phyloP scores from a whole-genome alignment of 2,113 vertebrate species.

The Panthera uncia region DNA sequence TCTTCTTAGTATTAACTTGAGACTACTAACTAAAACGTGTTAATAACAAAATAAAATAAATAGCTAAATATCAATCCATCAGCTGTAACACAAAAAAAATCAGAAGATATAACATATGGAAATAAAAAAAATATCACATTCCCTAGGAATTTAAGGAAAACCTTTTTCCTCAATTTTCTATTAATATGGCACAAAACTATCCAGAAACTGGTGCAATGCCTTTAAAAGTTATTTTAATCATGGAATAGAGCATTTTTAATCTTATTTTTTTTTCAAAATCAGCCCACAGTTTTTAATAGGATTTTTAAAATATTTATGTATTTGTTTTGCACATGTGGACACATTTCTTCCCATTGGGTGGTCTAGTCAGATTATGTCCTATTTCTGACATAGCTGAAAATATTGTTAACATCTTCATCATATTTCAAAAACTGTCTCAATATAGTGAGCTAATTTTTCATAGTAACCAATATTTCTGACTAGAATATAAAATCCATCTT shows the following conservation, averaged over 20 bases:
- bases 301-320: neutral
- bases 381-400: neutral
- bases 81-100: neutral
- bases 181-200: neutral
- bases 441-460: neutral
- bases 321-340: neutral
- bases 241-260: neutral
- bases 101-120: neutral
- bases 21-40: neutral
- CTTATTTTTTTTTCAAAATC: neutral
- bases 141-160: neutral
- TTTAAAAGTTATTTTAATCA: conserved; percentile 24
- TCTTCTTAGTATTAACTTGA: neutral
- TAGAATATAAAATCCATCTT: neutral
- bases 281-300: neutral
- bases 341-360: neutral
- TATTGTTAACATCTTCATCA: neutral
- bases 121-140: neutral
- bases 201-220: neutral
- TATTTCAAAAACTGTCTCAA: neutral
- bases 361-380: neutral
- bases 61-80: neutral
- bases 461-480: neutral
- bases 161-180: neutral
- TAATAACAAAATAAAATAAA: conserved; percentile 12